Evolutionary conservation across 2,113 vertebrate species (phyloP).

Genomic region (Aleadryas rufinucha): DNA sequence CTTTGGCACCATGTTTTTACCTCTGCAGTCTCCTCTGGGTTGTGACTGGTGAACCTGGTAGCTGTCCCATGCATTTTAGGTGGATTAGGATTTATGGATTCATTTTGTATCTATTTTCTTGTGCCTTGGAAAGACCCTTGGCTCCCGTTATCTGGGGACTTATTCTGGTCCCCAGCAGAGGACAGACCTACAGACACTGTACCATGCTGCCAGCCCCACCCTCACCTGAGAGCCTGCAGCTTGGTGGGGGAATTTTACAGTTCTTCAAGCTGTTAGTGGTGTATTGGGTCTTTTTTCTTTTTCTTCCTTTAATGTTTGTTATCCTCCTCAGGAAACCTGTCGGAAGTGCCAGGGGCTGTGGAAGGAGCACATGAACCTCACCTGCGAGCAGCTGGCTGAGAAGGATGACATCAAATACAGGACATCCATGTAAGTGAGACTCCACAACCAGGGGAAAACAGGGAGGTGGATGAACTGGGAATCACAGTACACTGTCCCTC

Average conservation of each 20-base stretch:
- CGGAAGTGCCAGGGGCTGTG: constrained; percentile 93
- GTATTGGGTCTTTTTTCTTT: neutral
- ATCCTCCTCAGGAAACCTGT: constrained; percentile 83
- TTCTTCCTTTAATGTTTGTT: neutral
- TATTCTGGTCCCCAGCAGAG: neutral
- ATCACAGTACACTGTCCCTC: fast-evolving
- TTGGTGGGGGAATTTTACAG: neutral
- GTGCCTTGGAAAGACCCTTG: neutral
- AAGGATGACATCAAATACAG: constrained; percentile 92
- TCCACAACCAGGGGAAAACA: neutral
- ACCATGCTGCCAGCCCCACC: neutral
- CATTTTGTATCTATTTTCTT: neutral
- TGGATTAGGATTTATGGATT: neutral
- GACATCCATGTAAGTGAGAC: constrained; percentile 87
- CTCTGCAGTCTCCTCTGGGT: neutral
- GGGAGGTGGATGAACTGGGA: neutral
- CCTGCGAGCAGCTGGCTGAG: constrained; percentile 90
- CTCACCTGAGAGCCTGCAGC: neutral
- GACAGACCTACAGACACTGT: neutral
- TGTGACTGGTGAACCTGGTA: neutral
- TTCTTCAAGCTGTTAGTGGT: neutral
- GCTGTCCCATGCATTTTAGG: neutral
- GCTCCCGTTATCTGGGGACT: neutral
- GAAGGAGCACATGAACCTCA: constrained; percentile 92
- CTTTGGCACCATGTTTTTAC: neutral